Percentiles rank a stretch among this genome's conserved stretches.
phyloP scores from a whole-genome alignment of 2,113 vertebrate species.

The Abramis brama region DNA sequence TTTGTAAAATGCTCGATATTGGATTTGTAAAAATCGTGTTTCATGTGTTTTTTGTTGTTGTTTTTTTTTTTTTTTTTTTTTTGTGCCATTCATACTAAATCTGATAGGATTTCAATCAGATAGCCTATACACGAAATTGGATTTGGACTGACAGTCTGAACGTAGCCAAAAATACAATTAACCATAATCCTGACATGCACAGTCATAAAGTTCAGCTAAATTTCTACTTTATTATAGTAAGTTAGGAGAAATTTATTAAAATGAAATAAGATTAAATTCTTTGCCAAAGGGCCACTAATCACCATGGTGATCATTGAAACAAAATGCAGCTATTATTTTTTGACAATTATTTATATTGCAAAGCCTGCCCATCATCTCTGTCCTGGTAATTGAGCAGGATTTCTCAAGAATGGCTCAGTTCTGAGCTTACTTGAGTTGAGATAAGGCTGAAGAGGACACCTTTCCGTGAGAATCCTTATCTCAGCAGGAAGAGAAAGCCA shows the following conservation, averaged over 20 bases:
- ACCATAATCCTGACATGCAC: too few relatives aligned
- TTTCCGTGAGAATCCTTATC: conserved; percentile 72
- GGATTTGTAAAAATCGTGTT: too few relatives aligned
- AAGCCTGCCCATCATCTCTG: not conserved
- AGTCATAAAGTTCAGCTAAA: not conserved
- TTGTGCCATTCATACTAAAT: too few relatives aligned
- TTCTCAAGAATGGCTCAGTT: conserved; percentile 45
- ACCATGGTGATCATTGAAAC: not conserved
- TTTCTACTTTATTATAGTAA: not conserved
- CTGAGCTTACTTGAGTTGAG: conserved; percentile 51
- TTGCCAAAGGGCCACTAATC: not conserved
- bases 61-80: too few relatives aligned
- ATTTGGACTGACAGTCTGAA: too few relatives aligned
- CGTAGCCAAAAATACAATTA: too few relatives aligned
- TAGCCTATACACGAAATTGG: too few relatives aligned
- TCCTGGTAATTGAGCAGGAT: conserved; percentile 15
- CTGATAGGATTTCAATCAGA: too few relatives aligned
- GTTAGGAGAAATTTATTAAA: not conserved
- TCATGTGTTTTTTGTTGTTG: too few relatives aligned
- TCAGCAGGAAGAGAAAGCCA: conserved; percentile 63
- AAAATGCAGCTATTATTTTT: not conserved
- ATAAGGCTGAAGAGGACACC: conserved; percentile 58
- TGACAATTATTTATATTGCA: not conserved
- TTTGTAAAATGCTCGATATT: too few relatives aligned
- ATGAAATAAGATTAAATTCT: not conserved